Base-by-base conservation (phyloP, 1,140 invertebrate genomes). In the Euura lappo region DNA sequence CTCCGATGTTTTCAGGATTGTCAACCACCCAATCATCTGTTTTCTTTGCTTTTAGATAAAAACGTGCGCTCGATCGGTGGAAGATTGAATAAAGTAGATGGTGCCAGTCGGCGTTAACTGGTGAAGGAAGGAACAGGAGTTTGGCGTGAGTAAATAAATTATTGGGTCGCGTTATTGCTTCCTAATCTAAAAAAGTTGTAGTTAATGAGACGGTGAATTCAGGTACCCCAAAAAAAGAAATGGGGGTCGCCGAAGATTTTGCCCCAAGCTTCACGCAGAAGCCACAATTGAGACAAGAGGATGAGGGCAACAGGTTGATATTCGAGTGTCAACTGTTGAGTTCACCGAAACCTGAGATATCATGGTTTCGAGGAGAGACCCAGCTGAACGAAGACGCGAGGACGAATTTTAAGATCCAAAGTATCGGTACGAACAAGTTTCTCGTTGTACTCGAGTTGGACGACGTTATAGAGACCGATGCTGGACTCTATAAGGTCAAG, bases 251-350 rank as follows among this genome's bases (percentile, higher is more conserved):
- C 85, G 96, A 98, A 88, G 96, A 98, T 88, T 96, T 97, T 89
- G 96, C 97, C 87, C 97, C 97, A 86, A 97, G 95, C 90, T 98
- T 99, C 90, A 96, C 95, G 70, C 95, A 98, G 89, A 99, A 98
- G 92, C 97, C 97, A 76, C 95, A 96, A 86, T 92, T 98, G 71
- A 91, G 96, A 74, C 97, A 98, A 87, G 97, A 98, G 87, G 96
- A 98, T 88, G 97, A 98, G 84, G 97, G 97, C 76, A 98, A 98
- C 88, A 93, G 96, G 84, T 91, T 99, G 81, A 93, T 98, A 75
- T 98, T 99, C 89, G 97, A 98, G 88, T 98, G 97, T 88, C 94
- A 97, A 84, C 90, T 98, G 76, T 89, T 95, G 74, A 94, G 94
- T 69, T 91, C 93, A 51, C 97, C 97, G 6, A 94, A 96, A 83